Percentiles rank a stretch among this genome's conserved stretches.
Evolutionary conservation across 1,140 invertebrate genomes (phyloP).

Genomic region (Steinernema khuongi): DNA sequence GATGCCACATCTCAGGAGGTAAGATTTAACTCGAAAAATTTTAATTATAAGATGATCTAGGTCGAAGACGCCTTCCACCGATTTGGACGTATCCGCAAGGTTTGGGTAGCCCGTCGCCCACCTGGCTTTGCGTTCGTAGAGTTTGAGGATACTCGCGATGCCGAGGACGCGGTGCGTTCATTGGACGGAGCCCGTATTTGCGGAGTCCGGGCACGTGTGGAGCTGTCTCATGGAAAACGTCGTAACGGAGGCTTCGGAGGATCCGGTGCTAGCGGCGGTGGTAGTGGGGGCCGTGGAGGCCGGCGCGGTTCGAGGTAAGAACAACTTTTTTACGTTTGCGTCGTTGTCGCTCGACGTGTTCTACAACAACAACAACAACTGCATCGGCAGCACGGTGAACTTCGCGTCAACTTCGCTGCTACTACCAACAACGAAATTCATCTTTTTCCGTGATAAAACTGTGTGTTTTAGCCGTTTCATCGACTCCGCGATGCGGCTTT

Average conservation of each 20-base stretch:
- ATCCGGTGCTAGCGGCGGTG: slow-evolving; percentile 42
- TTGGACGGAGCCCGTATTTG: slow-evolving; percentile 71
- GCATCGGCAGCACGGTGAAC: background rate
- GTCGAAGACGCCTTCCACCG: slow-evolving; percentile 87
- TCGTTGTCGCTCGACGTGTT: background rate
- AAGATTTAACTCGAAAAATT: slow-evolving; percentile 9
- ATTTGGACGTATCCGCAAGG: slow-evolving; percentile 84
- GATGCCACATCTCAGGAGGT: slow-evolving; percentile 56
- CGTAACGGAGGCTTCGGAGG: slow-evolving; percentile 42
- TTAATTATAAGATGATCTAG: slow-evolving; percentile 62
- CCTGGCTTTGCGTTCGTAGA: slow-evolving; percentile 92
- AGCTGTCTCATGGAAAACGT: slow-evolving; percentile 45
- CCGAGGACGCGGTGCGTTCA: slow-evolving; percentile 84
- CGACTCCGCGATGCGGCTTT: slow-evolving; percentile 25
- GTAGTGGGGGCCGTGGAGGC: slow-evolving; percentile 41
- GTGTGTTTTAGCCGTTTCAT: slow-evolving; percentile 24
- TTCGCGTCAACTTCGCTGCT: background rate
- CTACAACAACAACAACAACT: background rate
- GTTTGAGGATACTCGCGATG: slow-evolving; percentile 87
- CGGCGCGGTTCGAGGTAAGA: slow-evolving; percentile 17
- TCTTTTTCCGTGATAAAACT: background rate
- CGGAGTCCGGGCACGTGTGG: slow-evolving; percentile 55
- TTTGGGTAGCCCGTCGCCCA: slow-evolving; percentile 88
- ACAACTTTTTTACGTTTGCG: background rate
- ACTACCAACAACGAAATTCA: slow-evolving; percentile 20